Base-by-base conservation (phyloP, 1,140 invertebrate species). In the Eupristina koningsbergeri region DNA sequence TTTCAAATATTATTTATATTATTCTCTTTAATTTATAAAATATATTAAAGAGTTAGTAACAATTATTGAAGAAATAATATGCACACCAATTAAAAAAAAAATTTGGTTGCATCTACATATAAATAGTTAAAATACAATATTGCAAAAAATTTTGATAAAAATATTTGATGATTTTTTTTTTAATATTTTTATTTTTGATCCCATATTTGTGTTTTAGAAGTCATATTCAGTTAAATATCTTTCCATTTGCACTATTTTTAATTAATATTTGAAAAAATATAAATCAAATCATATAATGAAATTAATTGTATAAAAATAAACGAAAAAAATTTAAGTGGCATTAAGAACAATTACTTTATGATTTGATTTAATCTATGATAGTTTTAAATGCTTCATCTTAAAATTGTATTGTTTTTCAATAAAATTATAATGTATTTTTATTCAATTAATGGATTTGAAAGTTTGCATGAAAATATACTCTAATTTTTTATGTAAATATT, bases 11-110 rank as follows among this genome's bases (percentile, higher is more conserved):
- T 41, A n/a, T 74, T 41, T 53, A 76, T 67, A 7, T 34, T 75
- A 63, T 78, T 76, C 80, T 80, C 31, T 84, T 85, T 26, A 39
- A 17, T 77, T 58, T 84, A 58, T 61, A 64, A 1, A 64, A 50
- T 73, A 31, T 77, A 78, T 81, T 85, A 85, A 79, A 85, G 84
- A 85, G 84, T 79, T 85, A 78, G 61, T 71, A 76, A 76, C 39
- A 64, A 53, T 81, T 22, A 69, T 77, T 78, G 77, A 81, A 85
- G 79, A 63, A 85, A 85, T 79, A 81, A 78, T 71, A 80, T 34
- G 31, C 41, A 79, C 74, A 80, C 53, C 53, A 67, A n/a, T 61
- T 74, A 3, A 39, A 64, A 73, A 13, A n/a, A 29, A 71, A 76
- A 69, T 22, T 80, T 84, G 36, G 31, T 73, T 71, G 76, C n/a